Conservation (phyloP, 2,113 vertebrate genomes). For the Leucopsar rothschildi region DNA sequence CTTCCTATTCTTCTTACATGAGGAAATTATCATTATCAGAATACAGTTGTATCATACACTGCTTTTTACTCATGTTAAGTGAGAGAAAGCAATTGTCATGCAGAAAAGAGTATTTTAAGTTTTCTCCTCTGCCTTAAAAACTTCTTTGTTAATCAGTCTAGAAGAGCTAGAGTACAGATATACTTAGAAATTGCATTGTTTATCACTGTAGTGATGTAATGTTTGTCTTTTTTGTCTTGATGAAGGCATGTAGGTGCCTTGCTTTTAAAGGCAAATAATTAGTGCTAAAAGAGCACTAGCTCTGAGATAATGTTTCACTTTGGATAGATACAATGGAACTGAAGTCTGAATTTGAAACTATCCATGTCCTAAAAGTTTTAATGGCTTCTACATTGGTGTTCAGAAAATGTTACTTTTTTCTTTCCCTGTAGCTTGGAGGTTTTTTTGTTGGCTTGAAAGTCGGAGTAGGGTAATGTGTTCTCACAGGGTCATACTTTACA, state of each 20-base stretch:
- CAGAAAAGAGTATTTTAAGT: background rate
- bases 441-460: background rate
- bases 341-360: background rate
- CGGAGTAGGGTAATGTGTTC: background rate
- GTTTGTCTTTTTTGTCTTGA: background rate
- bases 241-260: background rate
- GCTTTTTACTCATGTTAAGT: background rate
- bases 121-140: background rate
- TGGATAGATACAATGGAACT: background rate
- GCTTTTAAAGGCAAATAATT: background rate
- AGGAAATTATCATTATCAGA: background rate
- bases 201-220: background rate
- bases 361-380: background rate
- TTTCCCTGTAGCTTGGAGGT: accelerated
- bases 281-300: background rate
- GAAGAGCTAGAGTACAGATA: background rate
- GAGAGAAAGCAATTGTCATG: background rate
- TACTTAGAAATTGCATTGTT: background rate
- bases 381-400: background rate
- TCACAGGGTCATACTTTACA: background rate
- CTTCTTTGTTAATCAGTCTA: background rate
- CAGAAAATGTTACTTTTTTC: background rate
- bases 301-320: background rate
- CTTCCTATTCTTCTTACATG: background rate
- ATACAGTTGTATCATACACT: background rate